phyloP scores from a whole-genome alignment of 2,113 vertebrate species.

The Ctenomys sociabilis region DNA sequence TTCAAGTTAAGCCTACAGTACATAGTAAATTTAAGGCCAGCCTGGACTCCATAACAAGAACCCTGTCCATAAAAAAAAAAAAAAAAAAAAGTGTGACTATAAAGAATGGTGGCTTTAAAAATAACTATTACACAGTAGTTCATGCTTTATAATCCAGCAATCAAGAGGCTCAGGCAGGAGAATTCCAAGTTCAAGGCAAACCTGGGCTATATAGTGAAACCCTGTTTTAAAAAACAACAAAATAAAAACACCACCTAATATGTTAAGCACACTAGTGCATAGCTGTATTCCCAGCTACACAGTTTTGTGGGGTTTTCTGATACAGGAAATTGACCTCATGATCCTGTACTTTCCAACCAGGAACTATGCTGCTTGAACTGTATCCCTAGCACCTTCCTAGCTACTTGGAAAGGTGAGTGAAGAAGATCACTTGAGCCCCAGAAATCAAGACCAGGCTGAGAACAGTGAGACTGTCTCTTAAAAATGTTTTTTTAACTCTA shows the following conservation, averaged over 20 bases:
- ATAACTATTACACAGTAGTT: neutral
- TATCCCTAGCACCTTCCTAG: neutral
- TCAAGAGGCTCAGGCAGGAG: neutral
- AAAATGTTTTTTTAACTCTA: neutral
- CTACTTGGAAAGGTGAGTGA: neutral
- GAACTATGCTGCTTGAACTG: too few species aligned
- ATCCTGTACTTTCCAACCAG: too few species aligned
- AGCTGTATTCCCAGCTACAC: neutral
- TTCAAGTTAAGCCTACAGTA: neutral
- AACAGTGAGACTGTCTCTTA: neutral
- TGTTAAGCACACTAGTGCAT: neutral
- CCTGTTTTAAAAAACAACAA: neutral
- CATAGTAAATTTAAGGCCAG: neutral
- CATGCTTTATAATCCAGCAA: neutral
- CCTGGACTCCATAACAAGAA: neutral
- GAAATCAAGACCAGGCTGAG: neutral
- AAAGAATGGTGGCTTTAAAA: neutral
- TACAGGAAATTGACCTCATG: too few species aligned
- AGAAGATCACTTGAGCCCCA: neutral
- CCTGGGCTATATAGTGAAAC: neutral
- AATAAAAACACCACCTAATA: neutral
- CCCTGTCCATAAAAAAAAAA: neutral
- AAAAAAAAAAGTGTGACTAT: neutral
- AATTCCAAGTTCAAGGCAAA: neutral
- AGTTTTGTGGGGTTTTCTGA: too few species aligned